A percentile compares a stretch with the other conserved stretches of the same genome.
Evolutionary conservation across 2,888 invertebrate genomes (phyloP).

Genomic region (Leptopilina syphax): DNA sequence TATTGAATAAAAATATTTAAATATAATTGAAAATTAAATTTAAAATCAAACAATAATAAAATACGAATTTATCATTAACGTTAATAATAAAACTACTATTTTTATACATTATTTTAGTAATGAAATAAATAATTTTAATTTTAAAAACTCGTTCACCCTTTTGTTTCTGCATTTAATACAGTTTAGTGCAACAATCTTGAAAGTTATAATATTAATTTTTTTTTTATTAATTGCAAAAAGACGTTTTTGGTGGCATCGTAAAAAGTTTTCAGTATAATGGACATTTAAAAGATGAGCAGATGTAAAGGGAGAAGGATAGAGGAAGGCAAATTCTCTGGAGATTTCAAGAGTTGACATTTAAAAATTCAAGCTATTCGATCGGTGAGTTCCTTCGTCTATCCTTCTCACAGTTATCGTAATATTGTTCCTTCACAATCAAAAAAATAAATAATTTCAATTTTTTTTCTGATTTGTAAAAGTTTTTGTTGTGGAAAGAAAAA

Average conservation of each 20-base stretch:
- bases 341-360: slow-evolving; percentile 63
- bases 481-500: too few relatives aligned
- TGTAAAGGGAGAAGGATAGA: slow-evolving; percentile 75
- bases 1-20: neutral
- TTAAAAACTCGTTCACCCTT: slow-evolving; percentile 12
- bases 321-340: slow-evolving; percentile 63
- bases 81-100: too few relatives aligned
- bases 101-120: too few relatives aligned
- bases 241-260: slow-evolving; percentile 48
- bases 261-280: slow-evolving; percentile 43
- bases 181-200: too few relatives aligned
- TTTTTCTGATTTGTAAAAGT: too few relatives aligned
- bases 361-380: slow-evolving; percentile 53
- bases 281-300: slow-evolving; percentile 50
- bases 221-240: neutral
- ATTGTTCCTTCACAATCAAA: slow-evolving; percentile 49
- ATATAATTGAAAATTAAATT: too few relatives aligned
- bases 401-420: slow-evolving; percentile 73
- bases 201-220: too few relatives aligned
- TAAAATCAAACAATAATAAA: too few relatives aligned
- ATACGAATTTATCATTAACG: too few relatives aligned
- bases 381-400: slow-evolving; percentile 77
- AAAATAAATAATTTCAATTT: too few relatives aligned
- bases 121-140: neutral
- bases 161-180: neutral